Base-by-base conservation (phyloP, 2,797 vertebrate genomes). In the Poeciliopsis paucimaculata region DNA sequence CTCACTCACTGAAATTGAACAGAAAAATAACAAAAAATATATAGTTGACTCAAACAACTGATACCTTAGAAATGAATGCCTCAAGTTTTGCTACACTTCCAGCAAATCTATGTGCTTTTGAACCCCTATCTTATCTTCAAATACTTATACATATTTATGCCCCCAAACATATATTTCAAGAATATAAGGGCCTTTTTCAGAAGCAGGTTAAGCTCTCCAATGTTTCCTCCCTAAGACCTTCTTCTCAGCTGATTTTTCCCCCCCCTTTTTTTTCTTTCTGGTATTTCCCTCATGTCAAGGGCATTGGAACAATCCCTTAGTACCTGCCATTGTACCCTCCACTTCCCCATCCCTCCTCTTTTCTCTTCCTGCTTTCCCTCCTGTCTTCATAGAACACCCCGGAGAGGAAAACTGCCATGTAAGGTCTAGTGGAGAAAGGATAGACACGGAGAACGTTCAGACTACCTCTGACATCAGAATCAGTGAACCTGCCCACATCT, bases 401-500 rank as follows among this genome's bases (percentile, higher is more conserved):
- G 55, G 92, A 92, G 93, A 94, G 87, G 80, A 88, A 90, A 94
- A 90, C 91, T 94, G 93, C 93, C 94, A 94, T 94, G 94, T 94
- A 93, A 94, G 93, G 93, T 94, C 93, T 92, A 82, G 87, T 93
- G 91, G 91, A 94, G 92, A 93, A 90, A 94, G 93, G 90, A 93
- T 90, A 90, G 92, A 94, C 89, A 90, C 86, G 73, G 88, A 79
- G 87, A 93, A 89, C 76, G 78, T 91, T 93, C 91, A 93, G 88
- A 92, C 89, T 82, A 83, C 92, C 87, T 90, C 89, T 91, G 92
- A 93, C 94, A 91, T 85, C 82, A 77, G 87, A 93, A 94, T 92
- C 93, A 92, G 85, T 93, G 93, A 94, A 93, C 91, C 93, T 94
- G 90, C 93, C 93, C 88, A 92, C 89, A 89, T 93, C 89, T 88